Evolutionary conservation across 1,140 invertebrate genomes (phyloP), one percentile per base, ranked within the genome.

Genomic region (Formica selysi): DNA sequence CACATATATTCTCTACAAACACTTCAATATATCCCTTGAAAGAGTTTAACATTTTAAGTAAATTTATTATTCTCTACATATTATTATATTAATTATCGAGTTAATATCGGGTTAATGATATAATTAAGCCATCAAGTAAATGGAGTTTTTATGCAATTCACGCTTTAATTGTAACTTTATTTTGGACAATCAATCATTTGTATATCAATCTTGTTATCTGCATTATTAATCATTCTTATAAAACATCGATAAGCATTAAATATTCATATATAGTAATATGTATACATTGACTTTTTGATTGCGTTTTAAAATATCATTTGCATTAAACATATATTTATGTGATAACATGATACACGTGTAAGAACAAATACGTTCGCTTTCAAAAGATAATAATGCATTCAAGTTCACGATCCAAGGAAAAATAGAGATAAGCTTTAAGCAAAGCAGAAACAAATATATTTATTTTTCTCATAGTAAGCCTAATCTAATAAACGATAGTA

Each of bases 121-220:
- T 73, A 83, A 83, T 81, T 83, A 73, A 83, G 41, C 79, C 44
- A 83, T 74, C 54, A 73, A 71, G 68, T 61, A 74, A 74, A 83
- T 83, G 73, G 54, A 83, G 48, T 80, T 80, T 80, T 80, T 80
- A 68, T 44, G 70, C 44, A 67, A 59, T 78, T 65, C 59, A 62
- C 59, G 71, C 48, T 85, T 85, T 78, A 38, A 76, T 41, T 65
- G 59, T 78, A 85, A 65, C 41, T 74, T 85, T 57, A 68, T 84
- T 84, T 76, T 54, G 73, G 48, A 85, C 74, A 65, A 78, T 85
- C 73, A 85, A 85, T 85, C 62, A 85, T 85, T 78, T 85, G 19
- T 68, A 51, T 78, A 78, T 78, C 54, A 76, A 78, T 78, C 71
- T 41, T 62, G 62, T 64, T 78, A 78, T 85, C 61, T 19, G 61